These are phyloP conservation scores for Lagopus muta DNA, from an alignment of 2,113 vertebrate species.

Conservation along the genomic window DNA sequence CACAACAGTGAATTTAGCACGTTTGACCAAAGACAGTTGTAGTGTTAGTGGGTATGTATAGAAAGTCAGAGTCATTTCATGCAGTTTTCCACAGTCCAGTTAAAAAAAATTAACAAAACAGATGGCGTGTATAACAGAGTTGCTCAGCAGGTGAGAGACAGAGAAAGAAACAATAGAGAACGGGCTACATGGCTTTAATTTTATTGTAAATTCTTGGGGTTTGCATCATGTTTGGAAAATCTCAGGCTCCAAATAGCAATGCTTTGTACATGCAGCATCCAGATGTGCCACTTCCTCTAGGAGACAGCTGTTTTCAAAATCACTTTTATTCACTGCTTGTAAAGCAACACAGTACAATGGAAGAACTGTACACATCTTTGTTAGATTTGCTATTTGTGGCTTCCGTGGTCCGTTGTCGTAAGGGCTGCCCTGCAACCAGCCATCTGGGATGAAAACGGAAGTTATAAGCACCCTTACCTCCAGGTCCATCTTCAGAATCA, in stretches of 20 bases:
- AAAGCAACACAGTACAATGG: conserved; percentile 39
- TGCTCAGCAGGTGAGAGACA: neutral
- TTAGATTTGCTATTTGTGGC: neutral
- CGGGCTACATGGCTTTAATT: neutral
- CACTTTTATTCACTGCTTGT: conserved; percentile 43
- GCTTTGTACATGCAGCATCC: neutral
- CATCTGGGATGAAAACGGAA: conserved; percentile 8
- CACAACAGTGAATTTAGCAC: neutral
- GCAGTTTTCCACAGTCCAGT: neutral
- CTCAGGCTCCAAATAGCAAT: neutral
- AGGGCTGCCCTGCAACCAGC: conserved; percentile 5
- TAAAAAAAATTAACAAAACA: neutral
- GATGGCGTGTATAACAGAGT: neutral
- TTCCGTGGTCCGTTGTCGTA: neutral
- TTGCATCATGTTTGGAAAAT: neutral
- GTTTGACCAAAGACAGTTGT: neutral
- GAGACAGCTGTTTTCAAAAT: conserved; percentile 37
- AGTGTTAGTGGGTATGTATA: neutral
- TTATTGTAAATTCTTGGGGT: conserved; percentile 35
- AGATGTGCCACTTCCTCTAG: neutral
- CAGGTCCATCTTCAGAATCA: conserved; percentile 67
- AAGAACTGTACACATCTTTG: neutral
- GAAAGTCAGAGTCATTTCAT: neutral
- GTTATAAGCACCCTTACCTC: conserved; percentile 57
- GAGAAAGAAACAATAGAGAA: conserved; percentile 1